A percentile compares a stretch with the other conserved stretches of the same genome.
These are phyloP conservation scores for Eptesicus fuscus DNA, from an alignment of 2,113 vertebrate species.

Conservation along the genomic window DNA sequence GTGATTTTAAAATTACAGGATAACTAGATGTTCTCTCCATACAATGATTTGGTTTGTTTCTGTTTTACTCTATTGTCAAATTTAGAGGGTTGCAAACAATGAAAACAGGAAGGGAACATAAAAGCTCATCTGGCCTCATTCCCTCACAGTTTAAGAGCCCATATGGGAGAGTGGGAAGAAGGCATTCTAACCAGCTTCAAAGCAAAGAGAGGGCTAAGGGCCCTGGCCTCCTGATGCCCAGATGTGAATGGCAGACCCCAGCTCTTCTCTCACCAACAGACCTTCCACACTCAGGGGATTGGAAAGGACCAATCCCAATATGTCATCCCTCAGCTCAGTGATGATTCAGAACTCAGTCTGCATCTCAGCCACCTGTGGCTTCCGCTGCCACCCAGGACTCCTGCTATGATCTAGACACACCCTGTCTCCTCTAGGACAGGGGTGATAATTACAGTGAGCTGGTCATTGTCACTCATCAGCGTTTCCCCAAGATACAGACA, in stretches of 20 bases:
- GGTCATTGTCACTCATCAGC: not conserved
- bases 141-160: not conserved
- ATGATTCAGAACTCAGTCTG: not conserved
- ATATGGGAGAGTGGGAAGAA: too few relatives aligned
- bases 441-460: not conserved
- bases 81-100: not conserved
- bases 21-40: not conserved
- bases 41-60: not conserved
- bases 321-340: not conserved
- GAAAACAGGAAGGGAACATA: not conserved
- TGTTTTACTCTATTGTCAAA: not conserved
- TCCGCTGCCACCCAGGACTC: not conserved
- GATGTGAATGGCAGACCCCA: not conserved
- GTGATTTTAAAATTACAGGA: not conserved
- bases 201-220: not conserved
- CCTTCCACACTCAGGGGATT: not conserved
- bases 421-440: not conserved
- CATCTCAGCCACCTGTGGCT: not conserved
- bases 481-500: not conserved
- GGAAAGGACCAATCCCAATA: rapidly evolving
- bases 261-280: not conserved
- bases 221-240: not conserved
- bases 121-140: not conserved
- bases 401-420: not conserved
- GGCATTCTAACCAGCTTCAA: not conserved